A percentile compares a stretch with the other conserved stretches of the same genome.
Evolutionary conservation across 2,113 vertebrate genomes (phyloP).

Genomic region (Hippocampus zosterae): DNA sequence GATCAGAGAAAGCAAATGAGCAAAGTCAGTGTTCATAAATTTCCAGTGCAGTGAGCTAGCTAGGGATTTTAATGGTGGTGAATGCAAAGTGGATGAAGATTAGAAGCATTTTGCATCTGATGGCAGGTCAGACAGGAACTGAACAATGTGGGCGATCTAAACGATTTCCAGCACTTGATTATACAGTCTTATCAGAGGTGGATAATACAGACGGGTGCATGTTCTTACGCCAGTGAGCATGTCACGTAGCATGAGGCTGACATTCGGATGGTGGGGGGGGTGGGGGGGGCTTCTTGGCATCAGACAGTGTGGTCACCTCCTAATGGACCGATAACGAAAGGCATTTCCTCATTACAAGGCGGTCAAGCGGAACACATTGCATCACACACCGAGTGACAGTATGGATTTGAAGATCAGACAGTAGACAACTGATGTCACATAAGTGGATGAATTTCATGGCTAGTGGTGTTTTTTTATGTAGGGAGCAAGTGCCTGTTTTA

Average conservation of each 20-base stretch:
- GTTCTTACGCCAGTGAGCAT: conserved; percentile 13
- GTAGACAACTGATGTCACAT: neutral
- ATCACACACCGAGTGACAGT: neutral
- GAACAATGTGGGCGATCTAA: conserved; percentile 19
- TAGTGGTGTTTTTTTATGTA: too few species aligned
- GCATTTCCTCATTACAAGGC: conserved; percentile 25
- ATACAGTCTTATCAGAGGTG: conserved; percentile 33
- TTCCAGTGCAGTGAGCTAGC: conserved; percentile 32
- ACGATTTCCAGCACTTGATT: conserved; percentile 24
- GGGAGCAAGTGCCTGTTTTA: too few species aligned
- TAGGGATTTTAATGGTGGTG: conserved; percentile 42
- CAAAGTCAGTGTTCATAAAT: conserved; percentile 54
- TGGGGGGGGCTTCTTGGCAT: conserved; percentile 14
- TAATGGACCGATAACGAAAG: conserved; percentile 31
- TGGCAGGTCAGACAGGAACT: conserved; percentile 39
- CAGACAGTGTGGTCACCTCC: conserved; percentile 4
- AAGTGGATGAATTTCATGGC: neutral
- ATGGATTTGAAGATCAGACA: neutral
- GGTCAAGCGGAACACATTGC: conserved; percentile 24
- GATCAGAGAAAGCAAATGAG: conserved; percentile 49
- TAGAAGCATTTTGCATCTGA: conserved; percentile 38
- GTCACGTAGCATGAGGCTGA: conserved; percentile 2
- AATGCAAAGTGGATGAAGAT: conserved; percentile 17
- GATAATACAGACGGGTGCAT: conserved; percentile 22
- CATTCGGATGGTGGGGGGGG: conserved; percentile 7